A percentile compares a stretch with the other conserved stretches of the same genome.
Conservation (phyloP, 2,113 vertebrate species). For the Poecilia latipinna region DNA sequence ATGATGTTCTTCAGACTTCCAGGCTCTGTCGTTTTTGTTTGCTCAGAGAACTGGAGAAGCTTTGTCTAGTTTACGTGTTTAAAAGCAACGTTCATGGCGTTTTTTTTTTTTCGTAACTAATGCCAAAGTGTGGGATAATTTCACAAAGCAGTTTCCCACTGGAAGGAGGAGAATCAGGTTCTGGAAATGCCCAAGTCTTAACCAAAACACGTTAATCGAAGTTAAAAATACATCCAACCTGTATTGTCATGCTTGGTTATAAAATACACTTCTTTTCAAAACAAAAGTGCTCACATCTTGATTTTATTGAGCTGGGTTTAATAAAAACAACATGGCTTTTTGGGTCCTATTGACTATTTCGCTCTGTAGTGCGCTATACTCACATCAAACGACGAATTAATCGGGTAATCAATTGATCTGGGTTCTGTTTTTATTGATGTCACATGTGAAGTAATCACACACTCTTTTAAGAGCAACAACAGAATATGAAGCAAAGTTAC, state of each 20-base stretch:
- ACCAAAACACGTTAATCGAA: neutral
- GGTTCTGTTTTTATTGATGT: too few relatives aligned
- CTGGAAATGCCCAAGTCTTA: neutral
- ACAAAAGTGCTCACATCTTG: too few relatives aligned
- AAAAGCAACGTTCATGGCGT: neutral
- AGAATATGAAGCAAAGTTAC: neutral
- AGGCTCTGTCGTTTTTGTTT: conserved; percentile 15
- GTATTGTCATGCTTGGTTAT: too few relatives aligned
- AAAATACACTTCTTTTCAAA: too few relatives aligned
- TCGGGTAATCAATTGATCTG: too few relatives aligned
- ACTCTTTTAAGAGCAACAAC: neutral
- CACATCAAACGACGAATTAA: too few relatives aligned
- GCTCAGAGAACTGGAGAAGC: neutral
- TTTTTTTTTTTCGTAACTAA: neutral
- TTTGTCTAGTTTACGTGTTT: neutral
- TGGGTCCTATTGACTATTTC: too few relatives aligned
- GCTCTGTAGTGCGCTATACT: too few relatives aligned
- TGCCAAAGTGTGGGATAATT: neutral
- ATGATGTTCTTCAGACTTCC: conserved; percentile 17
- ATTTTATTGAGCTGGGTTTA: too few relatives aligned
- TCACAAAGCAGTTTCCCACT: neutral
- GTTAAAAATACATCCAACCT: too few relatives aligned
- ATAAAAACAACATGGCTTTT: too few relatives aligned
- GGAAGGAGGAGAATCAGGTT: neutral
- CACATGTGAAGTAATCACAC: too few relatives aligned